phyloP scores from a whole-genome alignment of 2,888 invertebrate genomes.

The Diaphora mendica region DNA sequence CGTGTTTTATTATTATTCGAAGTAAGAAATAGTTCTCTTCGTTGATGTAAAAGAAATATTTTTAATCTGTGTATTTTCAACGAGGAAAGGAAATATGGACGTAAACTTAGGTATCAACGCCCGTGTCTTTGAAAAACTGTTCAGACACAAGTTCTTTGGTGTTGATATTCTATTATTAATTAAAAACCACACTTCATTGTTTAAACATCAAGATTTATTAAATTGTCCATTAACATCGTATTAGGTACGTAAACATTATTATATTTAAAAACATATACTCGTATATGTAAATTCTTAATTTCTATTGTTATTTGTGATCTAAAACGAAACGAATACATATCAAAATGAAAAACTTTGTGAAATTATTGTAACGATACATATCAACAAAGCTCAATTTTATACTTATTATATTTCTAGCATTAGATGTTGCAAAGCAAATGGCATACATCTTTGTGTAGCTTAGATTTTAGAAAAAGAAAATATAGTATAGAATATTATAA shows the following conservation, averaged over 20 bases:
- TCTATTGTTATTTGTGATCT: slow-evolving; percentile 32
- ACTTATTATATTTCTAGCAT: slow-evolving; percentile 81
- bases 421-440: slow-evolving; percentile 81
- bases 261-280: background rate
- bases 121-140: background rate
- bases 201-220: background rate
- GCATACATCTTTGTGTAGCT: slow-evolving; percentile 77
- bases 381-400: slow-evolving; percentile 86
- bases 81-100: background rate
- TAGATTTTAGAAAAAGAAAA: slow-evolving; percentile 67
- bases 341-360: slow-evolving; percentile 54
- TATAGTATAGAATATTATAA: slow-evolving; percentile 52
- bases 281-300: background rate
- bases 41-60: background rate
- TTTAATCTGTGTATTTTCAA: background rate
- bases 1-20: slow-evolving; percentile 29
- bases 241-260: background rate
- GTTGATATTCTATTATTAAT: background rate
- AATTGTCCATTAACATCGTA: background rate
- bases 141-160: background rate
- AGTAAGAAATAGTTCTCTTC: background rate
- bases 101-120: background rate
- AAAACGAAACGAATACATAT: slow-evolving; percentile 47
- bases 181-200: slow-evolving; percentile 1
- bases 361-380: slow-evolving; percentile 80